Percentiles rank a stretch among this genome's conserved stretches.
Conservation (phyloP, 1,140 invertebrate genomes). For the Drosophila repleta region DNA sequence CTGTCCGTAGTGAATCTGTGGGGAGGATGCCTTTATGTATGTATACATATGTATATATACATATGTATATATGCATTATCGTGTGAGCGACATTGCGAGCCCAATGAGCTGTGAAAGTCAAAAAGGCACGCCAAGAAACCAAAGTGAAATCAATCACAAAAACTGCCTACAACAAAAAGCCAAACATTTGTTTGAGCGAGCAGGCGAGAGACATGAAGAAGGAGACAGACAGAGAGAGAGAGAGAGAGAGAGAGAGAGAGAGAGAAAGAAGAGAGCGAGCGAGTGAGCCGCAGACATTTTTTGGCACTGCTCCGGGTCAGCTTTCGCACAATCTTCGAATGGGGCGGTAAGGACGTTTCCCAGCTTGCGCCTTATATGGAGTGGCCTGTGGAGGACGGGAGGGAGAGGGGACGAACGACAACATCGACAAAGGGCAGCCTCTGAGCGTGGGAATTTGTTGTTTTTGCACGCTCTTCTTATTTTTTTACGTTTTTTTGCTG, state of each 20-base stretch:
- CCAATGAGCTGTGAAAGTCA: conserved; percentile 80
- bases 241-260: not conserved
- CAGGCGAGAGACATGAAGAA: not conserved
- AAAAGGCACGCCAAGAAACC: conserved; percentile 47
- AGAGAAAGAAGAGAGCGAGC: not conserved
- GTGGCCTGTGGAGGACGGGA: not conserved
- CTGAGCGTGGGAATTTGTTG: conserved; percentile 71
- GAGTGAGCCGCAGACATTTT: conserved; percentile 63
- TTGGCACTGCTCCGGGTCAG: conserved; percentile 6
- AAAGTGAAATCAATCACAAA: conserved; percentile 75
- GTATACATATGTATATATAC: not conserved
- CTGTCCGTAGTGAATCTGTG: conserved; percentile 20
- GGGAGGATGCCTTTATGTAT: not conserved
- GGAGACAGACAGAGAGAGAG: not conserved
- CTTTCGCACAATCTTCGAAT: conserved; percentile 49
- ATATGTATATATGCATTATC: conserved; percentile 8
- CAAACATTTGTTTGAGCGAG: not conserved
- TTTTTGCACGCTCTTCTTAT: conserved; percentile 67
- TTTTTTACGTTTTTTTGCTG: conserved; percentile 12
- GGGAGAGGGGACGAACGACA: conserved; percentile 17
- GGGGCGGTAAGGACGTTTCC: conserved; percentile 60
- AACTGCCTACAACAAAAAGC: conserved; percentile 25
- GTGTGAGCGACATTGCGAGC: conserved; percentile 64
- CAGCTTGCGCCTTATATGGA: conserved; percentile 70
- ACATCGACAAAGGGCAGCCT: conserved; percentile 66